phyloP scores from a whole-genome alignment of 37 sponge, comb jelly and placozoan genomes.

The Oopsacas minuta region DNA sequence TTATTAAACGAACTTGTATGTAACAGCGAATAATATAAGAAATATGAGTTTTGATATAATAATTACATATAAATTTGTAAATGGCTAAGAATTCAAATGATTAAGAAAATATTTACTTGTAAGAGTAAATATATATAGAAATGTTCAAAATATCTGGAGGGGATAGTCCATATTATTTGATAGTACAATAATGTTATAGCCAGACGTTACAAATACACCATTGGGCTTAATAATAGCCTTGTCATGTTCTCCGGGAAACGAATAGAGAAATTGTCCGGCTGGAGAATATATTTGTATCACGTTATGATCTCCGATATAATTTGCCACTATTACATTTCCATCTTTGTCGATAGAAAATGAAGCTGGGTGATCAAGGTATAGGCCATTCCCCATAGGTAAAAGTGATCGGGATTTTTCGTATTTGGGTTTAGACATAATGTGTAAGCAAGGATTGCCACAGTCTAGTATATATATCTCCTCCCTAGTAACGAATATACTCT shows the following conservation, averaged over 20 bases:
- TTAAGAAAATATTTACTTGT: too few species aligned
- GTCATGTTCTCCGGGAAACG: background rate
- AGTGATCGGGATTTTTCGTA: background rate
- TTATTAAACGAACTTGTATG: too few species aligned
- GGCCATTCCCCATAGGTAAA: background rate
- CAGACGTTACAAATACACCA: background rate
- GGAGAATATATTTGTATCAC: background rate
- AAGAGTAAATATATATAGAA: too few species aligned
- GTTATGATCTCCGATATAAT: background rate
- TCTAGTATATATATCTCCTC: background rate
- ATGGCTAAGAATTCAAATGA: too few species aligned
- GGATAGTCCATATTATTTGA: background rate
- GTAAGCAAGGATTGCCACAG: background rate
- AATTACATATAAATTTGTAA: too few species aligned
- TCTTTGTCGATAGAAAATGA: background rate
- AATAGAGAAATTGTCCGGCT: background rate
- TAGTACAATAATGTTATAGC: background rate
- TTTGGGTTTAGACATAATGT: background rate
- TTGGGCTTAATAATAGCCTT: background rate
- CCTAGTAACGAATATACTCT: background rate
- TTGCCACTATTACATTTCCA: background rate
- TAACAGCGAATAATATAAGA: too few species aligned
- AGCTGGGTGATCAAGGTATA: background rate
- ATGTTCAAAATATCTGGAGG: background rate
- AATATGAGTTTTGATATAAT: too few species aligned